Evolutionary conservation across 2,113 vertebrate genomes (phyloP).

Genomic region (Chauna torquata): DNA sequence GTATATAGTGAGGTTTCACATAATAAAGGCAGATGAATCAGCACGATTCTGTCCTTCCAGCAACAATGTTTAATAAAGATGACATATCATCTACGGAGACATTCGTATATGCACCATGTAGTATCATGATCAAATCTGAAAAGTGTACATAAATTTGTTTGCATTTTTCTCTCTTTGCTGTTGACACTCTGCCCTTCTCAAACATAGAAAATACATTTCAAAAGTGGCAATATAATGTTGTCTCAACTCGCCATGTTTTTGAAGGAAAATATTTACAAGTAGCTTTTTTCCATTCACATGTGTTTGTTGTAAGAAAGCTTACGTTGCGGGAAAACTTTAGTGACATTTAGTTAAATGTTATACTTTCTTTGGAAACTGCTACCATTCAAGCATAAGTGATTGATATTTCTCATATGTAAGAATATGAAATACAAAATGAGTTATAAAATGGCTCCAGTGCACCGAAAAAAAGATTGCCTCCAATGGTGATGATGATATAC

Average conservation of each 20-base stretch:
- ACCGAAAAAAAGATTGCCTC: constrained; percentile 8
- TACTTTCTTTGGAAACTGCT: not conserved
- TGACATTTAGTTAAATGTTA: not conserved
- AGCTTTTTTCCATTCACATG: not conserved
- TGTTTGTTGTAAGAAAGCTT: not conserved
- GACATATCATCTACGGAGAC: not conserved
- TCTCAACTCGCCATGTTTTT: not conserved
- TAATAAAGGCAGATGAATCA: constrained; percentile 3
- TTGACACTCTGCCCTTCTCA: not conserved
- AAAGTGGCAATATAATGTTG: not conserved
- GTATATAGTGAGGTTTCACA: not conserved
- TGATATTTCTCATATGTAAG: constrained; percentile 29
- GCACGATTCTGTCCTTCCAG: not conserved
- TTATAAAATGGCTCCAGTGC: not conserved
- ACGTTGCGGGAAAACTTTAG: not conserved
- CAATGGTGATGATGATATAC: not conserved
- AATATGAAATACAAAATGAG: constrained; percentile 22
- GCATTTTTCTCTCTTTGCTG: not conserved
- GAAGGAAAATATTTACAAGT: constrained; percentile 13
- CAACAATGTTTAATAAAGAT: constrained; percentile 27
- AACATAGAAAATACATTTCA: not conserved
- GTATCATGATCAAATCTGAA: not conserved
- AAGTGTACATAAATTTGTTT: not conserved
- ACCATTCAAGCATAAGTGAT: constrained; percentile 39
- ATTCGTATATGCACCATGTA: not conserved